These are phyloP conservation scores for Rhinella marina DNA, from an alignment of 2,797 vertebrate species.

Conservation along the genomic window DNA sequence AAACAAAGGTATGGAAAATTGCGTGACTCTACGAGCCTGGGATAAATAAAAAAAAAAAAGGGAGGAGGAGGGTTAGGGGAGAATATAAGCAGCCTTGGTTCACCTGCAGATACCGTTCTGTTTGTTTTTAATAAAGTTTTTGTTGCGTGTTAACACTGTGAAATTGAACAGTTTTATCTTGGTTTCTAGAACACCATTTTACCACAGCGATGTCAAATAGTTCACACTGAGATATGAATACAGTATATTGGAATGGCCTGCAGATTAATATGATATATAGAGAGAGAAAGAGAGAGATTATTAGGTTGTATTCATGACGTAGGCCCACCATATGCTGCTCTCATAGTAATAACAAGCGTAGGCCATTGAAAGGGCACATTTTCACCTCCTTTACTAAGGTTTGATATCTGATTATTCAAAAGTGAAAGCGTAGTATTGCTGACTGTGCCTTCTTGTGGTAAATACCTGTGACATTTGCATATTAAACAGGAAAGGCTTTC, in stretches of 20 bases:
- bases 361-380: background rate
- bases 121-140: slow-evolving; percentile 1
- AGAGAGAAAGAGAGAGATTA: background rate
- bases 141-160: background rate
- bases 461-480: slow-evolving; percentile 47
- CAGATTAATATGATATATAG: background rate
- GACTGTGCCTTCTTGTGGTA: slow-evolving; percentile 59
- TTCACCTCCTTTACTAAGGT: background rate
- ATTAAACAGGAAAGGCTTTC: slow-evolving; percentile 56
- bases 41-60: slow-evolving; percentile 15
- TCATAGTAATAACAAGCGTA: background rate
- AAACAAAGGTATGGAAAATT: slow-evolving; percentile 25
- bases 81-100: background rate
- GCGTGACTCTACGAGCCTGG: slow-evolving; percentile 37
- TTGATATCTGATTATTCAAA: slow-evolving; percentile 47
- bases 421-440: slow-evolving; percentile 58
- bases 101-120: background rate
- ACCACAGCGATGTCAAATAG: background rate
- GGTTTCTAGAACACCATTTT: background rate
- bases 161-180: background rate
- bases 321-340: background rate
- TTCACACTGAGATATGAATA: background rate
- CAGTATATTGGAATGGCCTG: background rate
- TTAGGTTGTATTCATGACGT: background rate
- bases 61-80: background rate